phyloP scores from a whole-genome alignment of 1,140 invertebrate genomes.

The Ceratosolen fusciceps region DNA sequence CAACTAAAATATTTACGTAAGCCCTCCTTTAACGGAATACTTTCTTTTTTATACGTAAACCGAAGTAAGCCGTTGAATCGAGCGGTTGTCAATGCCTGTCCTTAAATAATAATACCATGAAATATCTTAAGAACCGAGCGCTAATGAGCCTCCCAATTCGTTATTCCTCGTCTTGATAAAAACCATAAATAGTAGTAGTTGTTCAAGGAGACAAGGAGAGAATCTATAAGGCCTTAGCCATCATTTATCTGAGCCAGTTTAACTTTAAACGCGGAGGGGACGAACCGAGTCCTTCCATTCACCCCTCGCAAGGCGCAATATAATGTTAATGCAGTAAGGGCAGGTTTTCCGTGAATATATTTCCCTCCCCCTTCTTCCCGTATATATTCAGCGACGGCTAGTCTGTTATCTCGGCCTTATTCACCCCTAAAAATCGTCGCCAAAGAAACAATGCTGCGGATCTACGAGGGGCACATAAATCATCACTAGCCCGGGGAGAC shows the following conservation, averaged over 20 bases:
- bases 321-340: not conserved
- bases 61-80: too few relatives aligned
- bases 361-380: not conserved
- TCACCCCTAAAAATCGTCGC: not conserved
- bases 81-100: too few relatives aligned
- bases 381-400: not conserved
- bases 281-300: not conserved
- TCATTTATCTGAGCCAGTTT: not conserved
- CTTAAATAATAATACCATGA: not conserved
- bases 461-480: not conserved
- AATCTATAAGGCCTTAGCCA: not conserved
- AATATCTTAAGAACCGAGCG: not conserved
- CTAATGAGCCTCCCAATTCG: too few relatives aligned
- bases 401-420: not conserved
- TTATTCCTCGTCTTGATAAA: not conserved
- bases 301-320: not conserved
- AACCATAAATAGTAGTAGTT: not conserved
- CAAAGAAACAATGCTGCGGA: not conserved
- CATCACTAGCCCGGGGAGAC: not conserved
- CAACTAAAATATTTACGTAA: too few relatives aligned
- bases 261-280: too few relatives aligned
- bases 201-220: not conserved
- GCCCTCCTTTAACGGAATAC: too few relatives aligned
- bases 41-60: too few relatives aligned
- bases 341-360: not conserved